phyloP scores from a whole-genome alignment of 2,797 vertebrate species.

The Leptatherina wallacei region DNA sequence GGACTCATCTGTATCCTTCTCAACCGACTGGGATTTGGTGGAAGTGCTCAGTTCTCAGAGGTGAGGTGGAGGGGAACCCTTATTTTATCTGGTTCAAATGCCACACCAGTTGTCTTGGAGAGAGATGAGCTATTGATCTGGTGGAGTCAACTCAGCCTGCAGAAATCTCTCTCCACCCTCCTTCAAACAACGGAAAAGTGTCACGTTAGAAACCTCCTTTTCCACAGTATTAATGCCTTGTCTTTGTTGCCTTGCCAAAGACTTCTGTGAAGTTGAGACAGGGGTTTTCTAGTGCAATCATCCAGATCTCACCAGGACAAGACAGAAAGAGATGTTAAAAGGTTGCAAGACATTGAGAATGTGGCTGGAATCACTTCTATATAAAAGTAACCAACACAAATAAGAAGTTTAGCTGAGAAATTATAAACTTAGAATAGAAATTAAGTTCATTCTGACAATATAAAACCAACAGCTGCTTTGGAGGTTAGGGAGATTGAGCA shows the following conservation, averaged over 20 bases:
- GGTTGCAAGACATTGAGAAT: conserved; percentile 24
- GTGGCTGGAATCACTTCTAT: not conserved
- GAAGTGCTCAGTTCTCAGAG: conserved; percentile 77
- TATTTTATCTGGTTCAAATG: conserved; percentile 87
- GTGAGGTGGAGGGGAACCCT: conserved; percentile 82
- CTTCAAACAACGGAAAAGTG: conserved; percentile 79
- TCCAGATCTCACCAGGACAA: conserved; percentile 46
- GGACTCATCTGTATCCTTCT: conserved; percentile 82
- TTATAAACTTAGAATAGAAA: not conserved
- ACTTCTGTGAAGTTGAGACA: conserved; percentile 60
- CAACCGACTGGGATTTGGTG: conserved; percentile 79
- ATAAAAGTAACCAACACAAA: not conserved
- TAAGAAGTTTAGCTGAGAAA: conserved; percentile 8
- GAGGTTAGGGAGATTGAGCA: not conserved
- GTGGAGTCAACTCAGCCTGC: conserved; percentile 79
- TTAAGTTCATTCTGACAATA: not conserved
- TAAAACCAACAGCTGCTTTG: not conserved
- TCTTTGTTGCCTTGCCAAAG: conserved; percentile 65
- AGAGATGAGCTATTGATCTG: conserved; percentile 86
- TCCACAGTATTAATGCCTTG: conserved; percentile 71
- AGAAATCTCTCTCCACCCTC: conserved; percentile 79
- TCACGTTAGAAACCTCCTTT: conserved; percentile 80
- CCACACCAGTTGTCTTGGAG: conserved; percentile 82
- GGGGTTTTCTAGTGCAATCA: conserved; percentile 56
- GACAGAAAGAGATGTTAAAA: conserved; percentile 32